These are phyloP conservation scores for Gymnothorax reevesii DNA, from an alignment of 2,797 vertebrate species.

Conservation along the genomic window DNA sequence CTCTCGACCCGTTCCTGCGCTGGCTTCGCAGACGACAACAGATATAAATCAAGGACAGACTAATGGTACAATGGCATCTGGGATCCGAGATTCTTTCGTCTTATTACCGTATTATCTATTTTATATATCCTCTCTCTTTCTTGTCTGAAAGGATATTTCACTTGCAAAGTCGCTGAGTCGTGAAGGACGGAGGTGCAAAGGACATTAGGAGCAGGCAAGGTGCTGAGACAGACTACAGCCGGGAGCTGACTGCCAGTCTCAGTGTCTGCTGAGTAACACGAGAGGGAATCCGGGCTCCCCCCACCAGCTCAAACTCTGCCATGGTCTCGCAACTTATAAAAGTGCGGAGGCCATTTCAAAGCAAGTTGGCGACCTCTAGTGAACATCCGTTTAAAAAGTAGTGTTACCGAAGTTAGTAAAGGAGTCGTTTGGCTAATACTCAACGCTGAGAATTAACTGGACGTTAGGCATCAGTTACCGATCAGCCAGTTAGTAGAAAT, in stretches of 20 bases:
- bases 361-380: conserved; percentile 38
- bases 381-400: conserved; percentile 4
- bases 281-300: conserved; percentile 62
- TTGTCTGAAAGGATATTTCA: conserved; percentile 9
- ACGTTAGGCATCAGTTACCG: too few species aligned
- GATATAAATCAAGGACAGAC: conserved; percentile 39
- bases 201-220: conserved; percentile 68
- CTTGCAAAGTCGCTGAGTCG: conserved; percentile 31
- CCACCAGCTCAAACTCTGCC: conserved; percentile 55
- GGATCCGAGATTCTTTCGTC: conserved; percentile 44
- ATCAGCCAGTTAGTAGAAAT: too few species aligned
- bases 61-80: conserved; percentile 41
- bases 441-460: not conserved
- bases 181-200: conserved; percentile 59
- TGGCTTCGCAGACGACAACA: conserved; percentile 50
- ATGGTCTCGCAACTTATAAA: conserved; percentile 45
- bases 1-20: conserved; percentile 49
- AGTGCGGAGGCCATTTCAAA: conserved; percentile 19
- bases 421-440: not conserved
- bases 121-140: conserved; percentile 41
- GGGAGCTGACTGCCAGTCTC: conserved; percentile 66
- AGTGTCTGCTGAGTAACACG: conserved; percentile 57
- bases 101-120: conserved; percentile 19
- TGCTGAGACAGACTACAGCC: conserved; percentile 69
- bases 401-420: not conserved